These are phyloP conservation scores for Leptopterna dolabrata DNA, from an alignment of 2,888 invertebrate species.

Conservation along the genomic window DNA sequence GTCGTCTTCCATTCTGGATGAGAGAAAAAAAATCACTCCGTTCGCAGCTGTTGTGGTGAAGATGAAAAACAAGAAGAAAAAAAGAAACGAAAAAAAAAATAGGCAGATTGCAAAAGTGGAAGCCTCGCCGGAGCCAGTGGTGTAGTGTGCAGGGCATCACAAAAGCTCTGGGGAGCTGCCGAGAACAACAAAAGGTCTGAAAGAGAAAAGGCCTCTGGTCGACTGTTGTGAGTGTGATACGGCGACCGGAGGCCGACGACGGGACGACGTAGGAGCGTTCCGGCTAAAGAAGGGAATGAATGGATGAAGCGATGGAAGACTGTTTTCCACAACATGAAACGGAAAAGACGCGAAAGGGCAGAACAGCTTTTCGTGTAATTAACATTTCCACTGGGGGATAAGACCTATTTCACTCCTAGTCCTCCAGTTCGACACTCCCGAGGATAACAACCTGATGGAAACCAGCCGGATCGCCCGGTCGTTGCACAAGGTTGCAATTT, in stretches of 20 bases:
- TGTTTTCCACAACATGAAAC: not conserved
- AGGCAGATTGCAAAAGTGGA: not conserved
- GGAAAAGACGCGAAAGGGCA: not conserved
- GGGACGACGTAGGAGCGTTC: not conserved
- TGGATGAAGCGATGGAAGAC: not conserved
- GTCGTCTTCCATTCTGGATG: not conserved
- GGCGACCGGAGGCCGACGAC: not conserved
- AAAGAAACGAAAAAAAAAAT: not conserved
- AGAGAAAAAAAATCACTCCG: not conserved
- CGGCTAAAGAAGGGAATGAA: not conserved
- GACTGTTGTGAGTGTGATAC: not conserved
- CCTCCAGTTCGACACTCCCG: too few relatives aligned
- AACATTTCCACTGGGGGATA: not conserved
- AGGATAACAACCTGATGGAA: too few relatives aligned
- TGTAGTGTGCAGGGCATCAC: not conserved
- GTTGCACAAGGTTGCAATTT: too few relatives aligned
- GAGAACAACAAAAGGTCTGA: not conserved
- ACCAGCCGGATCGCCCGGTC: too few relatives aligned
- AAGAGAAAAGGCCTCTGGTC: not conserved
- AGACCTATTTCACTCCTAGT: too few relatives aligned
- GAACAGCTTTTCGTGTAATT: conserved; percentile 28
- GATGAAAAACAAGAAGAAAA: not conserved
- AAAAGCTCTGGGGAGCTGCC: not conserved
- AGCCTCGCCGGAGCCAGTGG: not conserved
- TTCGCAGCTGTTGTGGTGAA: not conserved